Evolutionary conservation across 2,797 vertebrate genomes (phyloP).

Genomic region (Pterois miles): DNA sequence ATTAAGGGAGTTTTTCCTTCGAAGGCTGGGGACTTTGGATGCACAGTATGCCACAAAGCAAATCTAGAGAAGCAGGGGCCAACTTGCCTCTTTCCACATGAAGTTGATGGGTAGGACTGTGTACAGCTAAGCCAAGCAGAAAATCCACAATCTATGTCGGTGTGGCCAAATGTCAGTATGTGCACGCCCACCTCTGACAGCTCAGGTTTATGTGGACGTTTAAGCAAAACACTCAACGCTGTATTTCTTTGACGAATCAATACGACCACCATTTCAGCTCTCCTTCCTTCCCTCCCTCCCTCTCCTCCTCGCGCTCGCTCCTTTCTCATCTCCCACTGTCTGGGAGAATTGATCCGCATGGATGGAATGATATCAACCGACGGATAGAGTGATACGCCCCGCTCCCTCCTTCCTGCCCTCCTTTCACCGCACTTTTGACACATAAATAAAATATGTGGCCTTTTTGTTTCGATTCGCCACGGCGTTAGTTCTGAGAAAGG

Average conservation of each 20-base stretch:
- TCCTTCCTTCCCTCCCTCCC: slow-evolving; percentile 52
- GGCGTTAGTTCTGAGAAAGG: slow-evolving; percentile 63
- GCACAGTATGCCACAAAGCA: background rate
- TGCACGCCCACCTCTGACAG: slow-evolving; percentile 71
- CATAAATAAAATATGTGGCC: slow-evolving; percentile 85
- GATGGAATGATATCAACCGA: slow-evolving; percentile 76
- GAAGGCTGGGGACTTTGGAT: background rate
- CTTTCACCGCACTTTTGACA: slow-evolving; percentile 79
- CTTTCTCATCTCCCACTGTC: slow-evolving; percentile 70
- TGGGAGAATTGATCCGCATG: slow-evolving; percentile 78
- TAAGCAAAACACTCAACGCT: slow-evolving; percentile 79
- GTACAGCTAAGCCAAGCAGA: slow-evolving; percentile 42
- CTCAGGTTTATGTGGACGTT: slow-evolving; percentile 81
- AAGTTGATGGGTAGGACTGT: slow-evolving; percentile 16
- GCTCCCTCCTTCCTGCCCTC: slow-evolving; percentile 52
- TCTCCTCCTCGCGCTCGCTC: slow-evolving; percentile 34
- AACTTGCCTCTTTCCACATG: background rate
- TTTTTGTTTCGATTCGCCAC: slow-evolving; percentile 75
- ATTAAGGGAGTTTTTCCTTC: background rate
- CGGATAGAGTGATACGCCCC: slow-evolving; percentile 75
- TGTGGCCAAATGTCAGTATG: slow-evolving; percentile 71
- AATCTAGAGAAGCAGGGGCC: background rate
- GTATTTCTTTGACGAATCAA: slow-evolving; percentile 84
- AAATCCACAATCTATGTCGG: slow-evolving; percentile 57
- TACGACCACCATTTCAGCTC: slow-evolving; percentile 79